phyloP scores from a whole-genome alignment of 2,797 vertebrate genomes.

The Rhinatrema bivittatum region DNA sequence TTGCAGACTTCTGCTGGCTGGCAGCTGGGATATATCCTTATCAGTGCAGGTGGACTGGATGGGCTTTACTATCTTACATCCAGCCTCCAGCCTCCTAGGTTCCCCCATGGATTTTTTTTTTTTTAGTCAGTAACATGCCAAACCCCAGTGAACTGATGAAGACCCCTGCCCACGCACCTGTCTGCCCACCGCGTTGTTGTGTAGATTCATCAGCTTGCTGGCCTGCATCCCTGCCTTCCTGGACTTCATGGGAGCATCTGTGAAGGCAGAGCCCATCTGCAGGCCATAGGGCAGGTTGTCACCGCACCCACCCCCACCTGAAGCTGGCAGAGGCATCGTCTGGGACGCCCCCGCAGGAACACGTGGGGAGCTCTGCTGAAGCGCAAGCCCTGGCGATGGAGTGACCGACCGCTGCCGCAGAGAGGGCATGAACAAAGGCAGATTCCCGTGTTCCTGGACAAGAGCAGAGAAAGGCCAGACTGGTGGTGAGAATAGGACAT shows the following conservation, averaged over 20 bases:
- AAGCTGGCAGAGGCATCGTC: constrained; percentile 45
- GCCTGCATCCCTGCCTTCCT: constrained; percentile 23
- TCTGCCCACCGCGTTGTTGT: constrained; percentile 58
- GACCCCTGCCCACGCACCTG: too few species aligned
- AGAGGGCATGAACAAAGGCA: constrained; percentile 57
- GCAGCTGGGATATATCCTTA: too few species aligned
- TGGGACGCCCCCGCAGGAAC: constrained; percentile 52
- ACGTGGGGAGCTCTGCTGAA: constrained; percentile 53
- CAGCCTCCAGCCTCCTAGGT: too few species aligned
- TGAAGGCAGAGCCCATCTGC: constrained; percentile 59
- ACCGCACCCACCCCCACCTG: constrained; percentile 64
- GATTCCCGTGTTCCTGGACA: constrained; percentile 57
- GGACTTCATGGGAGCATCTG: constrained; percentile 50
- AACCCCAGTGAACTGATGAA: too few species aligned
- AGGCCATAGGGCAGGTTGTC: constrained; percentile 62
- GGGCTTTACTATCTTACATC: too few species aligned
- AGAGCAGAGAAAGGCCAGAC: background rate
- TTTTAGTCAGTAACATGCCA: too few species aligned
- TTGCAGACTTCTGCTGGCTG: too few species aligned
- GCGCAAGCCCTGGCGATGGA: constrained; percentile 54
- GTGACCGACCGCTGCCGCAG: constrained; percentile 46
- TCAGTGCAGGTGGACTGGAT: too few species aligned
- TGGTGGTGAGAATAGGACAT: too few species aligned
- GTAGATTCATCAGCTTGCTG: constrained; percentile 49
- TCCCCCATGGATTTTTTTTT: too few species aligned